These are phyloP conservation scores for Bambusicola thoracicus DNA, from an alignment of 2,113 vertebrate genomes.

Conservation along the genomic window DNA sequence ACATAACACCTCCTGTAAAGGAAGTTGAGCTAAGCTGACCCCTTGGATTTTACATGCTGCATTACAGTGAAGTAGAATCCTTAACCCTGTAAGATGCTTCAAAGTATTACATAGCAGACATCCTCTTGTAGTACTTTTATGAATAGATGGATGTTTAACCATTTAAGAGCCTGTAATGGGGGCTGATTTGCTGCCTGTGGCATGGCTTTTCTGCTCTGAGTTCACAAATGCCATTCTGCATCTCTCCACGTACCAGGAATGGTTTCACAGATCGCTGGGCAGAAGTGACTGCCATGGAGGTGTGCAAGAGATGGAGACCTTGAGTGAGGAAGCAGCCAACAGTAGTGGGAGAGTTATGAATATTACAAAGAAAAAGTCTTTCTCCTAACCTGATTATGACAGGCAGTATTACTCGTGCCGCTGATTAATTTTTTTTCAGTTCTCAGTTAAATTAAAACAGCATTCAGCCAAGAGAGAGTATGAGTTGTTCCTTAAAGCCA, in stretches of 20 bases:
- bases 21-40: too few relatives aligned
- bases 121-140: rapidly evolving
- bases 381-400: background rate
- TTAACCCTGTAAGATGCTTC: too few relatives aligned
- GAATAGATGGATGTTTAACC: background rate
- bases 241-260: rapidly evolving
- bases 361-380: background rate
- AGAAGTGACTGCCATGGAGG: background rate
- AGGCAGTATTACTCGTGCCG: background rate
- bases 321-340: background rate
- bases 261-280: rapidly evolving
- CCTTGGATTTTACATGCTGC: background rate
- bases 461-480: background rate
- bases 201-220: background rate
- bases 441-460: background rate
- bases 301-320: background rate
- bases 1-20: too few relatives aligned
- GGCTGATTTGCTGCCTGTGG: slow-evolving; percentile 39
- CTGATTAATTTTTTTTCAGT: background rate
- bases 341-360: background rate
- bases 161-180: background rate
- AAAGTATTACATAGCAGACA: background rate
- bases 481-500: background rate
- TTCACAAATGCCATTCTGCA: background rate
- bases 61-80: background rate